Evolutionary conservation across 2,888 invertebrate genomes (phyloP), one percentile per base, ranked within the genome.

Genomic region (Lumbricus terrestris): DNA sequence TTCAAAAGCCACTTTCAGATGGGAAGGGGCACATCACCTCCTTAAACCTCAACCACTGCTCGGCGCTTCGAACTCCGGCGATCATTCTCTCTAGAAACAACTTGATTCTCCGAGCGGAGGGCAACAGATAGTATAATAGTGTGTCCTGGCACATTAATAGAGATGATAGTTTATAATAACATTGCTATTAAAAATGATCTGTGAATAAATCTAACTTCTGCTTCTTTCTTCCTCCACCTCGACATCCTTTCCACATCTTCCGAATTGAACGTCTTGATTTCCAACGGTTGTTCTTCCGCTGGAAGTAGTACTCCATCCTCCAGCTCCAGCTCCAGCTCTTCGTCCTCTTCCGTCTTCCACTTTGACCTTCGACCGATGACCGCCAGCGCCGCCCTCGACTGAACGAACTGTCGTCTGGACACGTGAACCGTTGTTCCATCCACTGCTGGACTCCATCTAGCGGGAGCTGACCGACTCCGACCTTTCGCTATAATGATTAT

Each of bases 221-320:
- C 92, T 89, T 96, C 95, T 92, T 95, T 93, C 93, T 95, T 92
- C 93, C 95, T 94, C 93, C 95, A 94, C 93, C 95, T 94, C 92
- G 95, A 95, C 94, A 96, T 93, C 92, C 95, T 94, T 93, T 95
- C 95, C 92, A 96, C 95, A 94, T 96, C 96, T 93, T 95, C 95
- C 93, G 94, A 94, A 94, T 95, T 95, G 94, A 96, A 96, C 89
- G 94, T 93, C 91, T 94, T 93, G 37, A 95, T 92, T 90, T 95
- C 94, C 83, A 95, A 90, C 40, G 94, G 93, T 90, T 94, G 94
- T 35, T 93, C 93, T 90, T 93, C 93, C 37, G n/a, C n/a, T n/a
- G n/a, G n/a, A n/a, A 40, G 89, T 11, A 37, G n/a, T n/a, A n/a
- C n/a, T n/a, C n/a, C n/a, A n/a, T n/a, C n/a, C n/a, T n/a, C n/a